Evolutionary conservation across 1,140 invertebrate genomes (phyloP).

Genomic region (Neuroterus valhalla): DNA sequence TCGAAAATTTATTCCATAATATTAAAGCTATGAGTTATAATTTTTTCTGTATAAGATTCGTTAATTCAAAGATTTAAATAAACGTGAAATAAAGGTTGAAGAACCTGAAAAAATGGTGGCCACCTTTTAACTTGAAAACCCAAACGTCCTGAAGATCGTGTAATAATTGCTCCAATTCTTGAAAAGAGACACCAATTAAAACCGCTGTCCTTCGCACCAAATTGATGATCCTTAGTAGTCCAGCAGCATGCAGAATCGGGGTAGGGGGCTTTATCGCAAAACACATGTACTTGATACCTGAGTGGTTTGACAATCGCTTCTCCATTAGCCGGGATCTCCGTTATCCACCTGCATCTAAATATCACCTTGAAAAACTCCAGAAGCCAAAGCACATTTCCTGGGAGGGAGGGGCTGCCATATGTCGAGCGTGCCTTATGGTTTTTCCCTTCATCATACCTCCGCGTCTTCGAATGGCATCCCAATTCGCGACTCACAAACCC

Average conservation of each 20-base stretch:
- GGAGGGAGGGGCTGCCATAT: slow-evolving; percentile 8
- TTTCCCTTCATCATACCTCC: slow-evolving; percentile 30
- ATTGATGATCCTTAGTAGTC: background rate
- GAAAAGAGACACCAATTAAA: background rate
- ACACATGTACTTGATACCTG: slow-evolving; percentile 64
- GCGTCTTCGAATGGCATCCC: background rate
- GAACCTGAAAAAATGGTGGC: no score
- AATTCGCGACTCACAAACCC: slow-evolving; percentile 26
- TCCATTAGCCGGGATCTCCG: slow-evolving; percentile 45
- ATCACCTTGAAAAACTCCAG: slow-evolving; percentile 59
- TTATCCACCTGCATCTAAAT: slow-evolving; percentile 35
- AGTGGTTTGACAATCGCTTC: slow-evolving; percentile 58
- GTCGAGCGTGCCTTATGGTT: slow-evolving; percentile 32
- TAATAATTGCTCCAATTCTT: background rate
- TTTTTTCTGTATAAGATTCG: no score
- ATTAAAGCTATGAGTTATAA: no score
- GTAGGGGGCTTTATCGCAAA: slow-evolving; percentile 54
- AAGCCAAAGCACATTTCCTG: background rate
- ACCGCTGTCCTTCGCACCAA: slow-evolving; percentile 1
- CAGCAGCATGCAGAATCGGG: background rate
- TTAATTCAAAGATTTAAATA: no score
- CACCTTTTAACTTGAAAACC: no score
- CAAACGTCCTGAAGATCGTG: background rate
- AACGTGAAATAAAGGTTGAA: no score
- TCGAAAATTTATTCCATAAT: no score